A percentile compares a stretch with the other conserved stretches of the same genome.
These are phyloP conservation scores for Dusona sp. DNA, from an alignment of 2,888 invertebrate species.

Conservation along the genomic window DNA sequence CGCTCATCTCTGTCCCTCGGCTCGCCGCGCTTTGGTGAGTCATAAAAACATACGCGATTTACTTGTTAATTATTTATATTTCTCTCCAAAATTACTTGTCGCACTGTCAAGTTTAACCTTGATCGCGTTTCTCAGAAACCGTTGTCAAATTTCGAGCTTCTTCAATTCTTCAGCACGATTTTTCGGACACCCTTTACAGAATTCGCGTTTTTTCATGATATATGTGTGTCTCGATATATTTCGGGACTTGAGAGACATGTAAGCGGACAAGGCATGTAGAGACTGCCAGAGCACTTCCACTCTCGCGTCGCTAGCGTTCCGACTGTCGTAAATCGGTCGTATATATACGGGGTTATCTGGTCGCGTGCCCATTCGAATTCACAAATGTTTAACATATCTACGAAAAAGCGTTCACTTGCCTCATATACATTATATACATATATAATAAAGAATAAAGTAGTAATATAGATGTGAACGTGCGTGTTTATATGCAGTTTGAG, in stretches of 20 bases:
- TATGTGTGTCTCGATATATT: slow-evolving; percentile 24
- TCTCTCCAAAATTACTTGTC: not conserved
- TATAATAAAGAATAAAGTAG: slow-evolving; percentile 15
- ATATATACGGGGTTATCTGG: slow-evolving; percentile 64
- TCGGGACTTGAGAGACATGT: slow-evolving; percentile 5
- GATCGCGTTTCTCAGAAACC: not conserved
- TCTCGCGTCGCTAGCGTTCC: slow-evolving; percentile 18
- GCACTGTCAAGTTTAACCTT: slow-evolving; percentile 21
- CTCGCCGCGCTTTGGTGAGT: slow-evolving; percentile 19
- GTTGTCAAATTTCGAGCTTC: not conserved
- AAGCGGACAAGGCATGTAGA: not conserved
- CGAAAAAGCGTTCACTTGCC: slow-evolving; percentile 40
- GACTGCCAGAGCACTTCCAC: slow-evolving; percentile 12
- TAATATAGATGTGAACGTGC: not conserved
- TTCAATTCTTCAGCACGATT: not conserved
- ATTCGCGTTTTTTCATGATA: not conserved
- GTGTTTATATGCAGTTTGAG: slow-evolving; percentile 11
- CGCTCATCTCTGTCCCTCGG: not conserved
- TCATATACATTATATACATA: not conserved
- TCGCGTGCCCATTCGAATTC: slow-evolving; percentile 68
- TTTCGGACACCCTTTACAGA: not conserved
- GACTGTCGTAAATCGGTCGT: slow-evolving; percentile 59
- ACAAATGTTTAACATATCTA: slow-evolving; percentile 54
- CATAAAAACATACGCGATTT: not conserved
- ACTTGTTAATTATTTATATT: not conserved